Base-by-base conservation (phyloP, 2,797 vertebrate species). In the Neomorphus geoffroyi region DNA sequence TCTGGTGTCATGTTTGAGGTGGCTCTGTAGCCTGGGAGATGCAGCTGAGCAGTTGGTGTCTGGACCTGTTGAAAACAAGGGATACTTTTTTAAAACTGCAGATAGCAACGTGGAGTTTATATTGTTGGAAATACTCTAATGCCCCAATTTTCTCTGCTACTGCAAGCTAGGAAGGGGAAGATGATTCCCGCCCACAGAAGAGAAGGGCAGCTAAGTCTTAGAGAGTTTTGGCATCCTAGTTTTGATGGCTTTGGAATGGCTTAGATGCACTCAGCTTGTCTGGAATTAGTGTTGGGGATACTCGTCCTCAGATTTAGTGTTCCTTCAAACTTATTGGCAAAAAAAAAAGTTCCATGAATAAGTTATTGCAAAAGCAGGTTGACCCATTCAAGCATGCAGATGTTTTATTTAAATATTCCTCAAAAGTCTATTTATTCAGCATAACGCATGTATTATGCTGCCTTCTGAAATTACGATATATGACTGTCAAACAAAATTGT, bases 361-460 rank as follows among this genome's bases (percentile, higher is more conserved):
- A 92, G 61, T 96, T 95, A 97, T 95, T 96, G 93, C 95, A 96
- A 97, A 97, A 95, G 93, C 96, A 83, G 43, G 69, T 92, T 94
- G 80, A 97, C 97, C 97, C 97, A 96, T 97, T 97, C 97, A 97
- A 96, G 97, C 98, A 98, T 99, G 98, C 98, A 98, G 91, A 96
- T 97, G 97, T 97, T 98, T 98, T 98, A 98, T 98, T 98, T 98
- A 98, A 98, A 97, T 98, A 98, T 94, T 97, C 96, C 97, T 97
- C 97, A 96, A 96, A 98, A 97, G 97, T 98, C 98, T 98, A 98
- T 98, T 98, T 98, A 96, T 97, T 98, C 97, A 98, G 98, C 98
- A 98, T 97, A 98, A 98, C 48, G 81, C 86, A 39, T 95, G 90
- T 97, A 97, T 98, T 98, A 98, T 98, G 98, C 97, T 97, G 96